Percentiles rank a stretch among this genome's conserved stretches.
Evolutionary conservation across 2,113 vertebrate species (phyloP).

Genomic region (Athene noctua): DNA sequence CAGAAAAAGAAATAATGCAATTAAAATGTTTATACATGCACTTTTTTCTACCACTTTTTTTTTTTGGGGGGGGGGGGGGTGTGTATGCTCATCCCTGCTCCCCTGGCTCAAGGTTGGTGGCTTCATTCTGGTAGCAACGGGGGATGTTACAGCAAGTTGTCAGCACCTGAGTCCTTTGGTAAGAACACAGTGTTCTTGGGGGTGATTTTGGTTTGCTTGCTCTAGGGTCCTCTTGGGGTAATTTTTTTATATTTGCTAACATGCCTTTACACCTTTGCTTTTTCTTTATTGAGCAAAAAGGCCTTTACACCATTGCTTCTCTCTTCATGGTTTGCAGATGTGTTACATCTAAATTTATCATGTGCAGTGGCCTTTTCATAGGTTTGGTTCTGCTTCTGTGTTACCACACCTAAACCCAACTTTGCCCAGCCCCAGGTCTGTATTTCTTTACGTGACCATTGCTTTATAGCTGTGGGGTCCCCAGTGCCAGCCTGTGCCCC

Average conservation of each 20-base stretch:
- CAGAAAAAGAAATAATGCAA: neutral
- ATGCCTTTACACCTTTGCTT: neutral
- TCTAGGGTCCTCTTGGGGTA: neutral
- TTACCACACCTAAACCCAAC: neutral
- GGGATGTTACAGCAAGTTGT: neutral
- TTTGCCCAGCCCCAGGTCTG: neutral
- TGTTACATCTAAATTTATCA: too few species aligned
- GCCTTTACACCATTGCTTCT: neutral
- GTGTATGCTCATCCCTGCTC: neutral
- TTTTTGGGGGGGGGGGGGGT: too few species aligned
- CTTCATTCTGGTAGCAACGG: neutral
- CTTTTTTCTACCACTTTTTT: neutral
- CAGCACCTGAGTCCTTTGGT: neutral
- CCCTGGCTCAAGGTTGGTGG: neutral
- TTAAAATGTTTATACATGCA: neutral
- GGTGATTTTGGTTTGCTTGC: neutral
- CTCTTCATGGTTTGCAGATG: neutral
- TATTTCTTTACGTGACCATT: neutral
- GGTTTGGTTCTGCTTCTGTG: neutral
- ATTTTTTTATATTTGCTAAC: neutral
- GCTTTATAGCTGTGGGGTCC: neutral
- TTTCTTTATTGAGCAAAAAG: neutral
- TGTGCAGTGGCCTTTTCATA: fast-evolving
- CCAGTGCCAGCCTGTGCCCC: neutral
- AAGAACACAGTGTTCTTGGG: fast-evolving